Evolutionary conservation across 2,113 vertebrate genomes (phyloP), one percentile per base, ranked within the genome.

Genomic region (Ammospiza nelsoni): DNA sequence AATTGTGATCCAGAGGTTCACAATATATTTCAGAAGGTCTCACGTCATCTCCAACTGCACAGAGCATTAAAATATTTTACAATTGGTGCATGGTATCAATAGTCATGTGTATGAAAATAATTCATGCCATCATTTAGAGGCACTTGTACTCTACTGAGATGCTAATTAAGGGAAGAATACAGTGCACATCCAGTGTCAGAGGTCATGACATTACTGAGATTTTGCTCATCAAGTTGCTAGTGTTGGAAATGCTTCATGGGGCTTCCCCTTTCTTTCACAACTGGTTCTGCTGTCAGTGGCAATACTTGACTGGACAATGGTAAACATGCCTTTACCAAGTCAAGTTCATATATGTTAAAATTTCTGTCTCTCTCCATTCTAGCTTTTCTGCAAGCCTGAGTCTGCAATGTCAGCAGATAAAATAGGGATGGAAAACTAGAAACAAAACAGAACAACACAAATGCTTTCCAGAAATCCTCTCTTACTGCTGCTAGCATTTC

Each of bases 21-120:
- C 63, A 44, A 4, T 88, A 10, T 58, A 37, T 93, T 93, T 96
- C 78, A 90, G 78, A 85, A 87, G 33, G 75, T 71, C 90, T 93
- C 82, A 88, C 19, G 8, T 91, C 63, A 86, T 86, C 78, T 89
- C 87, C 63, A 79, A 35, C 69, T 79, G 54, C 71, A 51, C 66
- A 58, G 75, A 74, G 12, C 61, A 77, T 91, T 91, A 55, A 87
- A 87, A 74, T 90, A 62, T 77, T 91, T 91, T 85, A 39, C 62
- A 76, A 6, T 6, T 83, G 54, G 73, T 85, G 35, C 43, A 37
- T 11, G 11, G 55, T 52, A 59, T 66, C 55, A 81, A 67, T 80
- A 92, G 46, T 21, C 15, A 46, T 12, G 15, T 24, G 12, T 58
- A 52, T 77, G 73, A 84, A 71, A 86, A 67, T 51, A 87, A 89